These are phyloP conservation scores for Phyllotreta cruciferae DNA, from an alignment of 2,888 invertebrate species.

Conservation along the genomic window DNA sequence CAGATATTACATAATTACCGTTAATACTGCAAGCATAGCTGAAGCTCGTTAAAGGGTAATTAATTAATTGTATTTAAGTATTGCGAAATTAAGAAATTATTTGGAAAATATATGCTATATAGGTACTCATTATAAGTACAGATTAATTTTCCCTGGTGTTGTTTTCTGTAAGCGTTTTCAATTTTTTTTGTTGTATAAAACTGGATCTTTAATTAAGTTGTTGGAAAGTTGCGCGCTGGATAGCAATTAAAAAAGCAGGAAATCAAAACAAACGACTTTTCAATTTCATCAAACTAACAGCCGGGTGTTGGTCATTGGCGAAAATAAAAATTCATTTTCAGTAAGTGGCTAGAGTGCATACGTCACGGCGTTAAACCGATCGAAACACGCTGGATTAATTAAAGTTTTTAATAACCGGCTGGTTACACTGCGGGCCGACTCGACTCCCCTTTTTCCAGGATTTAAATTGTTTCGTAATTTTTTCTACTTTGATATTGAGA, in stretches of 20 bases:
- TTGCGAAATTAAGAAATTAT: too few relatives aligned
- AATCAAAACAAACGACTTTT: conserved; percentile 25
- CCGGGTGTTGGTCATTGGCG: conserved; percentile 17
- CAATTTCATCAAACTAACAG: conserved; percentile 27
- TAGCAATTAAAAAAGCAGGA: conserved; percentile 20
- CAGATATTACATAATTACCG: neutral
- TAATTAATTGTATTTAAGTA: too few relatives aligned
- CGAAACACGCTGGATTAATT: conserved; percentile 39
- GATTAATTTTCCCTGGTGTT: too few relatives aligned
- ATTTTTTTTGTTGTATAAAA: too few relatives aligned
- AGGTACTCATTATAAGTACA: too few relatives aligned
- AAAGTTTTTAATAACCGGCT: conserved; percentile 41
- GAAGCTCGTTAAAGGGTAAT: too few relatives aligned
- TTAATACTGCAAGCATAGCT: too few relatives aligned
- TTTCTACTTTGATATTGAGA: neutral
- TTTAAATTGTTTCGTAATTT: neutral
- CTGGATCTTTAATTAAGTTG: conserved; percentile 4
- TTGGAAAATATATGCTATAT: too few relatives aligned
- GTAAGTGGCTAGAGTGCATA: conserved; percentile 18
- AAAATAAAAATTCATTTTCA: conserved; percentile 17
- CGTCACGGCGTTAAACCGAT: conserved; percentile 41
- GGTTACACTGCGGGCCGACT: conserved; percentile 16
- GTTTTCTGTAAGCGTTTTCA: too few relatives aligned
- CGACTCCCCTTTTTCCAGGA: neutral
- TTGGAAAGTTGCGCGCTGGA: conserved; percentile 5